Evolutionary conservation across 2,113 vertebrate species (phyloP).

Genomic region (Oreochromis spilurus): DNA sequence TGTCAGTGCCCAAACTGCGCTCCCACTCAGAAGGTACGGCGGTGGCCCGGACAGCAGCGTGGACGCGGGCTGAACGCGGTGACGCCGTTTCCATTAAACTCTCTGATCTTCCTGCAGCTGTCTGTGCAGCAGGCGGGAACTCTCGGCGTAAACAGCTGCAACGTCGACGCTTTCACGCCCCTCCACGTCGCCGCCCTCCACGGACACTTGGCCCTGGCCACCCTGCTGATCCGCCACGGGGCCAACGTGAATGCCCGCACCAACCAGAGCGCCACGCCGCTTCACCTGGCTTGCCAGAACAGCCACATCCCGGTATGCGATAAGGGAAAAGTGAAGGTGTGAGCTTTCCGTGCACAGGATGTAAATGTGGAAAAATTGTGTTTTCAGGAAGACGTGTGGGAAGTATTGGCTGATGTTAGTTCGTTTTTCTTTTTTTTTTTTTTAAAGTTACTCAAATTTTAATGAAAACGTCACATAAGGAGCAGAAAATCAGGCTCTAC

Average conservation of each 20-base stretch:
- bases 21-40: constrained; percentile 84
- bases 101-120: constrained; percentile 35
- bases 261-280: constrained; percentile 75
- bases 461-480: neutral
- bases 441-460: neutral
- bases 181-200: constrained; percentile 87
- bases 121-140: constrained; percentile 66
- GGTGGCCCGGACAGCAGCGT: neutral
- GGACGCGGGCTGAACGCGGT: neutral
- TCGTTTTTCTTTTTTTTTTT: too few relatives aligned
- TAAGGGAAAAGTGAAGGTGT: neutral
- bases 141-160: constrained; percentile 82
- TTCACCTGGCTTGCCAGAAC: constrained; percentile 89
- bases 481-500: neutral
- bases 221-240: constrained; percentile 80
- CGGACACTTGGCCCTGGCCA: constrained; percentile 71
- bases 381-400: neutral
- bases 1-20: constrained; percentile 89
- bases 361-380: neutral
- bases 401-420: neutral
- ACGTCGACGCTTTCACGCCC: constrained; percentile 76
- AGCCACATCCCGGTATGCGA: constrained; percentile 80
- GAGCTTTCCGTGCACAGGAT: neutral
- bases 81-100: neutral
- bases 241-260: constrained; percentile 76